Conservation (phyloP, 2,888 invertebrate genomes). For the Parnassius smintheus region DNA sequence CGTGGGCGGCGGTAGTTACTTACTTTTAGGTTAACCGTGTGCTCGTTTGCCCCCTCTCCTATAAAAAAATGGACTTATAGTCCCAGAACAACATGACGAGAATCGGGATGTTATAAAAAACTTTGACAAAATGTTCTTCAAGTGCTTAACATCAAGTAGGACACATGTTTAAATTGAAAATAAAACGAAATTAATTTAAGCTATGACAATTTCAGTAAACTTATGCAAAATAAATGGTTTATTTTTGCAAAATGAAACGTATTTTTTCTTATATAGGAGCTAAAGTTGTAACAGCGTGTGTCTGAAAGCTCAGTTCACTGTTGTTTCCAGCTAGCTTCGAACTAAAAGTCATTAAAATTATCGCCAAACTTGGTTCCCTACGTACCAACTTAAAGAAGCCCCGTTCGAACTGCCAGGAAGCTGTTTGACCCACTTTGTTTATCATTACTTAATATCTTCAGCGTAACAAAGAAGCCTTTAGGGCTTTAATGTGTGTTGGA, state of each 20-base stretch:
- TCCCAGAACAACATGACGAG: no score
- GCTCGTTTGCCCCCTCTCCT: no score
- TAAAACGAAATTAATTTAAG: no score
- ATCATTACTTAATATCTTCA: slow-evolving; percentile 30
- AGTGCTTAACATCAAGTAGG: no score
- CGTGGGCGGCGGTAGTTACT: no score
- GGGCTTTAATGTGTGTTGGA: no score
- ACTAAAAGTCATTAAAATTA: slow-evolving; percentile 47
- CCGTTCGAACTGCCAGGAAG: slow-evolving; percentile 28
- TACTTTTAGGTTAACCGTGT: no score
- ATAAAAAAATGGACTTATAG: no score
- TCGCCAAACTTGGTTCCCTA: slow-evolving; percentile 34
- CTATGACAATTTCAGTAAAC: background rate
- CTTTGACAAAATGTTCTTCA: no score
- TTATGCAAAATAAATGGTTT: background rate
- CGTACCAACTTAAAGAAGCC: slow-evolving; percentile 32
- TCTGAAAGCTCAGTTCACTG: slow-evolving; percentile 4
- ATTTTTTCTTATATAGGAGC: slow-evolving; percentile 17
- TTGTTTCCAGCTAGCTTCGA: slow-evolving; percentile 25
- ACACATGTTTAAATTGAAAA: no score
- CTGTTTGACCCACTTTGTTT: slow-evolving; percentile 39
- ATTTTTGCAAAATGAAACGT: slow-evolving; percentile 4
- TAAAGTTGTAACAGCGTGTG: slow-evolving; percentile 6
- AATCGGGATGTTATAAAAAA: no score
- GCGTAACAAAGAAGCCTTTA: slow-evolving; percentile 5